Evolutionary conservation across 2,888 invertebrate species (phyloP).

Genomic region (Orthosia incerta): DNA sequence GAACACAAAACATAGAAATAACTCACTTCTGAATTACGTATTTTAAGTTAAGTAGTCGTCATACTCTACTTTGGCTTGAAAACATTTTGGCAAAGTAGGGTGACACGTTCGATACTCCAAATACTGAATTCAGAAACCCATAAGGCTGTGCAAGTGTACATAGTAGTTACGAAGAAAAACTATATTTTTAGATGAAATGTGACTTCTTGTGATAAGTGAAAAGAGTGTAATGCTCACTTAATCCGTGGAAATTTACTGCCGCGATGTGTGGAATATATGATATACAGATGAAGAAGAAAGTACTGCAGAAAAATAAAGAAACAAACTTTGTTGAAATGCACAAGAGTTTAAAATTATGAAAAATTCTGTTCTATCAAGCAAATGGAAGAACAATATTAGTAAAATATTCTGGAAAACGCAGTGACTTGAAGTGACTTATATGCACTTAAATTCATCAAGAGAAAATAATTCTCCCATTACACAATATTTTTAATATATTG

Average conservation of each 20-base stretch:
- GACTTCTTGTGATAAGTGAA: slow-evolving; percentile 41
- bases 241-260: slow-evolving; percentile 11
- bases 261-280: too few relatives aligned
- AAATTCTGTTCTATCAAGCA: background rate
- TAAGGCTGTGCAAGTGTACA: slow-evolving; percentile 67
- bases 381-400: background rate
- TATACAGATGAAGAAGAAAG: background rate
- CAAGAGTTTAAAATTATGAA: background rate
- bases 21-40: too few relatives aligned
- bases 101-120: too few relatives aligned
- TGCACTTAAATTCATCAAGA: background rate
- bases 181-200: slow-evolving; percentile 56
- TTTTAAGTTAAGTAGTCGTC: too few relatives aligned
- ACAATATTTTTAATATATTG: background rate
- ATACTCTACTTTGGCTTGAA: too few relatives aligned
- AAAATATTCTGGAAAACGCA: background rate
- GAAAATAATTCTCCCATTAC: background rate
- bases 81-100: too few relatives aligned
- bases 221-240: slow-evolving; percentile 36
- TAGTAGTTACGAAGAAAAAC: slow-evolving; percentile 59
- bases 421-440: background rate
- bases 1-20: slow-evolving; percentile 73
- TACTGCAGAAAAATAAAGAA: background rate
- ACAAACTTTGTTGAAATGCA: background rate
- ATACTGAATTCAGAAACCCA: too few relatives aligned